Percentiles rank a stretch among this genome's conserved stretches.
Conservation (phyloP, 2,888 invertebrate genomes). For the Drosophila nr. perissopoda region DNA sequence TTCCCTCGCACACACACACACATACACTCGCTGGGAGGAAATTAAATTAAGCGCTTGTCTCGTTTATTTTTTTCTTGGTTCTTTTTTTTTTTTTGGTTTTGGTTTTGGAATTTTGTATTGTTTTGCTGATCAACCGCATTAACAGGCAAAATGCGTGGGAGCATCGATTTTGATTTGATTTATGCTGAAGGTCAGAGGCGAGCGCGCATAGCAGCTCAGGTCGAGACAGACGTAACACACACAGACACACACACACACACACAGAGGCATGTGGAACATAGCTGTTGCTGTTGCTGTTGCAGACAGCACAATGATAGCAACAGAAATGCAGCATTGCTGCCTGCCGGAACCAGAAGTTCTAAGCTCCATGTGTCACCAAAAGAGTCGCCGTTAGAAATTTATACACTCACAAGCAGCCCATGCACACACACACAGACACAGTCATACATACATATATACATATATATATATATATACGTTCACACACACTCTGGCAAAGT, state of each 20-base stretch:
- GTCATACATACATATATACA: background rate
- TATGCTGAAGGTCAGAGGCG: constrained; percentile 65
- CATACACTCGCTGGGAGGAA: constrained; percentile 35
- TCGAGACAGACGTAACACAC: constrained; percentile 2
- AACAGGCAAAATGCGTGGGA: constrained; percentile 60
- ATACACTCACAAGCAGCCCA: constrained; percentile 1
- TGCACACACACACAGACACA: constrained; percentile 4
- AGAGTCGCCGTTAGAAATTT: constrained; percentile 26
- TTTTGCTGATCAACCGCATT: constrained; percentile 52
- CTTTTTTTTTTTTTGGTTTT: background rate
- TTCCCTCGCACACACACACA: constrained; percentile 15
- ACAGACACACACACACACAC: background rate
- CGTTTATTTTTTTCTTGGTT: constrained; percentile 29
- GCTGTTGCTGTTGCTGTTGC: constrained; percentile 25
- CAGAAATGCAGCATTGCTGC: constrained; percentile 24
- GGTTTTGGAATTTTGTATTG: constrained; percentile 34
- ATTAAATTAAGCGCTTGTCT: constrained; percentile 72
- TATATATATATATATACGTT: background rate
- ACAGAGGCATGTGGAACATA: background rate
- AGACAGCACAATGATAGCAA: constrained; percentile 30
- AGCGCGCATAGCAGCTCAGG: constrained; percentile 6
- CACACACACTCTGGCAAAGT: constrained; percentile 4
- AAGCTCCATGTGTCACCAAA: constrained; percentile 28
- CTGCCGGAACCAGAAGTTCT: constrained; percentile 55
- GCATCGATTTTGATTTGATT: constrained; percentile 68